phyloP scores from a whole-genome alignment of 2,888 invertebrate genomes.

The Tetramorium bicarinatum region DNA sequence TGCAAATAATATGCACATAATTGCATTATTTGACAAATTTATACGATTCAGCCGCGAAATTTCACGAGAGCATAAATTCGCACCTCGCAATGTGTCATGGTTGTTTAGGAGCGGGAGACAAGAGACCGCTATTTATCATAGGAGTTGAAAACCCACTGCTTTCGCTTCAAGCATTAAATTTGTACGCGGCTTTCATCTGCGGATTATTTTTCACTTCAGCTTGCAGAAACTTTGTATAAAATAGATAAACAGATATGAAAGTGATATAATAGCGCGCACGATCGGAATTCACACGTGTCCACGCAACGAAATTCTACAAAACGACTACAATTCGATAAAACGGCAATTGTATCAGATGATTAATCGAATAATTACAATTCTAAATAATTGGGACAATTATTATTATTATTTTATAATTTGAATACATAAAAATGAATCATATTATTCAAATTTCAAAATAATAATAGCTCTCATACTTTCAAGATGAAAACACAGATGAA shows the following conservation, averaged over 20 bases:
- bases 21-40: constrained; percentile 53
- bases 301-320: neutral
- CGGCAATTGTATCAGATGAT: neutral
- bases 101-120: constrained; percentile 50
- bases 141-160: constrained; percentile 44
- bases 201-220: constrained; percentile 40
- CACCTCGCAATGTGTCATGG: constrained; percentile 52
- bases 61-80: constrained; percentile 47
- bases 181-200: constrained; percentile 29
- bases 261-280: neutral
- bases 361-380: neutral
- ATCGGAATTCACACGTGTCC: neutral
- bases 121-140: constrained; percentile 50
- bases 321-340: neutral
- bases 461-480: no score
- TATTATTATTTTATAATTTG: neutral
- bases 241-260: constrained; percentile 12
- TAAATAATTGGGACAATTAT: neutral
- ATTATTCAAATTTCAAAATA: neutral
- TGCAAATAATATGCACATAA: constrained; percentile 51
- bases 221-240: neutral
- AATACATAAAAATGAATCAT: neutral
- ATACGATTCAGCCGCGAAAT: constrained; percentile 49
- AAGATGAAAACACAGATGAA: no score
- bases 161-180: constrained; percentile 48